Conservation (phyloP, 2,113 vertebrate species). For the Gymnocephalus cernua region DNA sequence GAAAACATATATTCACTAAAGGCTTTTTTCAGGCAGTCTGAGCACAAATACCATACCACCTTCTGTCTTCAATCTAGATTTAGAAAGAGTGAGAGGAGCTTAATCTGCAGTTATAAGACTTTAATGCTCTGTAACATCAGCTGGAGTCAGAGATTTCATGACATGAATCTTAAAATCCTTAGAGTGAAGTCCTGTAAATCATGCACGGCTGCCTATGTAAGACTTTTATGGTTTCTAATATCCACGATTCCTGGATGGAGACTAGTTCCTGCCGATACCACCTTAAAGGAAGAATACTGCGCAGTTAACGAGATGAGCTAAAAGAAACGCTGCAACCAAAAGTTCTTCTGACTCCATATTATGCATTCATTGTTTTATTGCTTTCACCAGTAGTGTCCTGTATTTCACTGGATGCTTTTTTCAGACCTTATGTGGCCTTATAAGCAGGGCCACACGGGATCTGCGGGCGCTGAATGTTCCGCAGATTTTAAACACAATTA, state of each 20-base stretch:
- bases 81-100: background rate
- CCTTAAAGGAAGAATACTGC: background rate
- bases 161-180: background rate
- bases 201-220: background rate
- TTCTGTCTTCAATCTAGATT: conserved; percentile 10
- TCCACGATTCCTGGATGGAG: background rate
- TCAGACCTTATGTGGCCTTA: too few species aligned
- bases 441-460: too few species aligned
- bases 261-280: background rate
- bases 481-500: too few species aligned
- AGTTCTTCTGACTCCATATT: background rate
- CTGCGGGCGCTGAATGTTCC: too few species aligned
- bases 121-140: background rate
- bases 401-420: too few species aligned
- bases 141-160: background rate
- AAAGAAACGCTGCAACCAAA: background rate
- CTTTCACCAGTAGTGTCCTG: background rate
- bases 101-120: background rate
- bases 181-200: background rate
- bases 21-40: background rate
- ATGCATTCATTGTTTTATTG: background rate
- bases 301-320: background rate
- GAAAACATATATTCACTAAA: background rate
- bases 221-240: background rate
- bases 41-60: background rate